Evolutionary conservation across 2,888 invertebrate genomes (phyloP), one percentile per base, ranked within the genome.

Genomic region (Stenchaetothrips biformis): DNA sequence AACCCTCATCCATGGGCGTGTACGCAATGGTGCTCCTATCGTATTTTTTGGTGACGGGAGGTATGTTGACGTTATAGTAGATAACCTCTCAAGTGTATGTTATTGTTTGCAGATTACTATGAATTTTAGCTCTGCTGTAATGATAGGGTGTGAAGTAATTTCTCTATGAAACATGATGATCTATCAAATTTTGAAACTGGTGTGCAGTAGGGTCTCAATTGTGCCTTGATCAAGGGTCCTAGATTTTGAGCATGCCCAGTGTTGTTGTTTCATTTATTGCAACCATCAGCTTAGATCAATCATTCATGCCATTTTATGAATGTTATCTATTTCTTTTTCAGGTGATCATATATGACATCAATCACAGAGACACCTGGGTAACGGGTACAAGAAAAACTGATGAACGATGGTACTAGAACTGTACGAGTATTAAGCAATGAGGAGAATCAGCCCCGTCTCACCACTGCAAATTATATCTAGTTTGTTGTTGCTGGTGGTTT

Each of bases 361-460:
- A 99, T 99, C 86, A 97, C 98, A 81, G 99, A 99, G 87, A 99
- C 99, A 0, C 99, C 99, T 9, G 96, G 97, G 86, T 96, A 97
- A 81, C 99, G 99, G 48, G n/a, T n/a, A n/a, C n/a, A n/a, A 97
- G 97, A 2, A 98, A 98, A 0, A 98, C 98, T 48, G 99, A 99
- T 88, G 99, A 99, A 86, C 94, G 95, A n/a, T 86, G 99, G 99
- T 86, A 95, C 96, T 21, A 91, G 96, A 85, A 98, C 99, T 25
- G 98, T 95, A 89, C 89, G n/a, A n/a, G 89, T 85, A 83, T 81
- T 37, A n/a, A n/a, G n/a, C n/a, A n/a, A n/a, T 80, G 16, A 16
- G 13, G 77, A 9, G 47, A 81, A 37, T 4, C 18, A 48, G 25
- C n/a, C 18, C 48, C 1, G 18, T 18, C 80, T 80, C 62, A 81